Base-by-base conservation (phyloP, 2,888 invertebrate genomes). In the Machimus atricapillus region DNA sequence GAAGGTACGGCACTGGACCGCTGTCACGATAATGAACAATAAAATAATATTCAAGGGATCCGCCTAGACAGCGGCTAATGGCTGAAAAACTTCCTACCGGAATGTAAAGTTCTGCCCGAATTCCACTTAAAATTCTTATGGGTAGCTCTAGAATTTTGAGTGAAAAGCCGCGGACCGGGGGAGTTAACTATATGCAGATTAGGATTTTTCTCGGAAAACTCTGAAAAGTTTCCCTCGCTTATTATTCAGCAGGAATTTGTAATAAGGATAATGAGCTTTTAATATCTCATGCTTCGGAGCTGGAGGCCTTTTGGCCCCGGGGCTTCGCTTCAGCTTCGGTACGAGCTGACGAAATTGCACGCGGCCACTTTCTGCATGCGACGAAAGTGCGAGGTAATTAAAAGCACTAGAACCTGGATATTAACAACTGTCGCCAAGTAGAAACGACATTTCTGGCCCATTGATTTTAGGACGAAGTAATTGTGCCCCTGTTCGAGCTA, bases 1-100 rank as follows among this genome's bases (percentile, higher is more conserved):
- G 79, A 79, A 79, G 79, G 79, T 27, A 27, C 43, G 52, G 79
- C 8, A 1, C 43, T 79, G 46, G 46, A 79, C 79, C 46, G 37
- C 46, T 79, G 79, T 79, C 79, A 46, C 37, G 77, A 40, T 77
- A 79, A 79, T 79, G 79, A 79, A 79, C 79, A 79, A 79, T 79
- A 46, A 79, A 79, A 79, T 79, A 46, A 79, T 79, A 79, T 79
- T 78, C 79, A 79, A 23, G 79, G 79, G 46, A 77, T 77, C 34
- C 76, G 37, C 46, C 79, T 37, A 76, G 37, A 40, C 37, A 46
- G 46, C 16, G 27, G 79, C 46, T 79, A 79, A 79, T 79, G 79
- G 46, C 43, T 40, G 40, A 46, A 46, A 79, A 52, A 79, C 79
- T 76, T 37, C 40, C 12, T 34, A 12, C 43, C 23, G n/a, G 23